Percentiles rank a stretch among this genome's conserved stretches.
phyloP scores from a whole-genome alignment of 2,888 invertebrate species.

The Phasia obesa region DNA sequence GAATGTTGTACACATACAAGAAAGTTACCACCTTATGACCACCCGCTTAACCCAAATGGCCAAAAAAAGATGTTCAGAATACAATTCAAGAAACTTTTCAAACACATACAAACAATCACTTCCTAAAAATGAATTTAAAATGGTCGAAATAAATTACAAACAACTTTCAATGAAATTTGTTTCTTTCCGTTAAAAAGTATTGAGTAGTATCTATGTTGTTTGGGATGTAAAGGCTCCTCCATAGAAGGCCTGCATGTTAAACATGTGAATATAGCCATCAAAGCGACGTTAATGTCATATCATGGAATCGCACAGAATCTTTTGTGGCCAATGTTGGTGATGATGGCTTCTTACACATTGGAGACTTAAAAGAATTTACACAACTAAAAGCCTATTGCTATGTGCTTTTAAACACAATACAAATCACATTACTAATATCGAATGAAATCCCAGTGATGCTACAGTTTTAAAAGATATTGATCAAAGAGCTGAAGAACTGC shows the following conservation, averaged over 20 bases:
- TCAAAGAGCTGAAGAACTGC: too few relatives aligned
- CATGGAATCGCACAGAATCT: constrained; percentile 96
- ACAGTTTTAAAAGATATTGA: constrained; percentile 97
- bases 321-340: constrained; percentile 97
- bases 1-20: too few relatives aligned
- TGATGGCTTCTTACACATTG: constrained; percentile 95
- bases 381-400: constrained; percentile 91
- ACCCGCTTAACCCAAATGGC: too few relatives aligned
- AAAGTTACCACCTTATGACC: too few relatives aligned
- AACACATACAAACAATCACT: too few relatives aligned
- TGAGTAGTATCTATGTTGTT: constrained; percentile 94
- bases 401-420: constrained; percentile 98
- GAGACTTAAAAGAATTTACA: constrained; percentile 96
- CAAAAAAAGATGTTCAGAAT: too few relatives aligned
- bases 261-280: constrained; percentile 93
- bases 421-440: constrained; percentile 95
- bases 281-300: constrained; percentile 97
- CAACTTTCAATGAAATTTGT: constrained; percentile 97
- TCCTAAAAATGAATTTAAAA: too few relatives aligned
- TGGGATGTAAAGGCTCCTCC: constrained; percentile 97
- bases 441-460: constrained; percentile 97
- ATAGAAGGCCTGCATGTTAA: constrained; percentile 94
- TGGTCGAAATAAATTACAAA: constrained; percentile 99
- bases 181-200: constrained; percentile 95
- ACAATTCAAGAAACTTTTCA: too few relatives aligned